Evolutionary conservation across 2,113 vertebrate genomes (phyloP).

Genomic region (Eulemur rufifrons): DNA sequence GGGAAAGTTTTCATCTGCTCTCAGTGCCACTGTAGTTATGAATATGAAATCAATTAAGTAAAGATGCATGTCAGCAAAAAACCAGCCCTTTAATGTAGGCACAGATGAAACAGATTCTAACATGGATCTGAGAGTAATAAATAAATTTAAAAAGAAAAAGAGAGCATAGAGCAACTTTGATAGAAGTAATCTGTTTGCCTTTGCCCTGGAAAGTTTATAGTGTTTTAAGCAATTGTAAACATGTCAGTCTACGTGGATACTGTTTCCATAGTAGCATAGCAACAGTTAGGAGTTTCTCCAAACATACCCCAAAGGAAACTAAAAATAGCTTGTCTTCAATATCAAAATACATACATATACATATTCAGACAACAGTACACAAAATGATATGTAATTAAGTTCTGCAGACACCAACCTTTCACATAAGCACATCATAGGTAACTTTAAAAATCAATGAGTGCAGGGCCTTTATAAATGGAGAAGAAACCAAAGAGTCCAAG

Average conservation of each 20-base stretch:
- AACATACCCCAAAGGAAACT: slow-evolving; percentile 91
- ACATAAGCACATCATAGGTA: background rate
- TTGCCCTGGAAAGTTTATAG: slow-evolving; percentile 88
- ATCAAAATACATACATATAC: slow-evolving; percentile 79
- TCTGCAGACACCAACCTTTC: slow-evolving; percentile 31
- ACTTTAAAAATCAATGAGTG: background rate
- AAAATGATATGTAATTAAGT: slow-evolving; percentile 56
- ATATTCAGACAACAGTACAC: slow-evolving; percentile 71
- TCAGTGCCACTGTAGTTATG: slow-evolving; percentile 48
- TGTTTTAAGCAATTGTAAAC: slow-evolving; percentile 95
- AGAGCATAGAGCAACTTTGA: slow-evolving; percentile 71
- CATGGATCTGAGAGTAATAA: slow-evolving; percentile 70
- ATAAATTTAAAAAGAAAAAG: slow-evolving; percentile 67
- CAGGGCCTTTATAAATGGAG: background rate
- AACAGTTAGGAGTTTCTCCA: slow-evolving; percentile 91
- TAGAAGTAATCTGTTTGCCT: slow-evolving; percentile 80
- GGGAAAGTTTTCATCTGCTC: slow-evolving; percentile 1
- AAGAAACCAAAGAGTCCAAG: slow-evolving; percentile 3
- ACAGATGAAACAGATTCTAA: slow-evolving; percentile 60
- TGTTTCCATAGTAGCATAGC: slow-evolving; percentile 94
- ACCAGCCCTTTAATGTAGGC: background rate
- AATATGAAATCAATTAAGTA: slow-evolving; percentile 57
- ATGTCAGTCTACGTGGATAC: slow-evolving; percentile 92
- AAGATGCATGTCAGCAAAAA: slow-evolving; percentile 31
- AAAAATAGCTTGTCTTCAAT: slow-evolving; percentile 89